Base-by-base conservation (phyloP, 2,797 vertebrate genomes). In the Mormyrus hasselquistii region DNA sequence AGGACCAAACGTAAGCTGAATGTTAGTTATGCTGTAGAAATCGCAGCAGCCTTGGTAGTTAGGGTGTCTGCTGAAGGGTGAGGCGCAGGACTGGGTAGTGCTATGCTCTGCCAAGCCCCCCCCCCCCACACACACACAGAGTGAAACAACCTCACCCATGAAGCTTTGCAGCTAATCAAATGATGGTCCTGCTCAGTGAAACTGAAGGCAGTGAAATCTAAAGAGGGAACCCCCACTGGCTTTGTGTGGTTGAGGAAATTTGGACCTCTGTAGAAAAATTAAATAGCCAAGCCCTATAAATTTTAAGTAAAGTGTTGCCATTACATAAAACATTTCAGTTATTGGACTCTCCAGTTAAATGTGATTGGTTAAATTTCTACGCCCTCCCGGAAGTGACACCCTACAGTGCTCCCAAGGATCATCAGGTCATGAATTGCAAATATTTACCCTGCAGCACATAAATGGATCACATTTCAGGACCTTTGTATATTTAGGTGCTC, bases 371-470 rank as follows among this genome's bases (percentile, higher is more conserved):
- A 34, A 10, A 69, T 29, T 4, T 12, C 25, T 12, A 29, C 9
- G 0, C 62, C 25, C 29, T 14, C 29, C 62, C 4, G 10, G 25
- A 69, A 34, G 76, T 82, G n/a, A 6, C 49, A 85, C 44, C 47
- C 44, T 25, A 25, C 49, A 49, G 22, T 2, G 83, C 6, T 49
- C 47, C 14, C 22, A 25, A 57, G 47, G 47, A 84, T 62, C 8
- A 65, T 87, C 41, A 44, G 50, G 29, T 41, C 34, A 55, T 41
- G 50, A 34, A 62, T 5, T 76, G 25, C 86, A 88, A 89, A 90
- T 49, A 89, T 87, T 90, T 53, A 82, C 49, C 14, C 10, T 29
- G 12, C 76, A 84, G 52, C 65, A 53, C 25, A 59, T 47, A 12
- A 88, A 84, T n/a, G 87, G 49, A 8, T 55, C 7, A 38, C 38